Evolutionary conservation across 2,888 invertebrate species (phyloP).

Genomic region (Piscicola geometra): DNA sequence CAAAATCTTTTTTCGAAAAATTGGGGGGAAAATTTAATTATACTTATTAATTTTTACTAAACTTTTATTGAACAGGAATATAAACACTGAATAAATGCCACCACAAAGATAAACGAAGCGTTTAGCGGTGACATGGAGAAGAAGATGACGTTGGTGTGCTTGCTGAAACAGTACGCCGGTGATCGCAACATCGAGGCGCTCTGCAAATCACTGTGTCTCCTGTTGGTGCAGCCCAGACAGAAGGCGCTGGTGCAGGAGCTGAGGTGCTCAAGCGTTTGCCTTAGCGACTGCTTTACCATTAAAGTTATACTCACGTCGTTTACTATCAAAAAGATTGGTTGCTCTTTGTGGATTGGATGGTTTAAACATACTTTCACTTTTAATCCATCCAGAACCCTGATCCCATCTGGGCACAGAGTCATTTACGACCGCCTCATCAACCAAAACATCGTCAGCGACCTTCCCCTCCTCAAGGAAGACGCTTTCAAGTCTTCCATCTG

Average conservation of each 20-base stretch:
- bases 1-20: not conserved
- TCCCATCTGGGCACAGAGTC: not conserved
- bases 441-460: not conserved
- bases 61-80: no score
- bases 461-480: not conserved
- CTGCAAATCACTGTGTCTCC: conserved; percentile 33
- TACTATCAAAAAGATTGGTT: no score
- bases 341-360: no score
- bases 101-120: conserved; percentile 40
- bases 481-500: not conserved
- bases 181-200: conserved; percentile 49
- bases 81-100: not conserved
- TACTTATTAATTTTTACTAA: no score
- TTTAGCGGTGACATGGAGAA: conserved; percentile 40
- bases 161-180: conserved; percentile 54
- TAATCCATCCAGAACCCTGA: not conserved
- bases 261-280: conserved; percentile 38
- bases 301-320: no score
- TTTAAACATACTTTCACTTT: no score
- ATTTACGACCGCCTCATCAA: not conserved
- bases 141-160: conserved; percentile 48
- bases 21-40: no score
- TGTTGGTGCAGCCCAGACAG: conserved; percentile 35
- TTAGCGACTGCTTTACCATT: no score
- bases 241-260: conserved; percentile 37